These are phyloP conservation scores for Chelon labrosus DNA, from an alignment of 2,797 vertebrate species.

Conservation along the genomic window DNA sequence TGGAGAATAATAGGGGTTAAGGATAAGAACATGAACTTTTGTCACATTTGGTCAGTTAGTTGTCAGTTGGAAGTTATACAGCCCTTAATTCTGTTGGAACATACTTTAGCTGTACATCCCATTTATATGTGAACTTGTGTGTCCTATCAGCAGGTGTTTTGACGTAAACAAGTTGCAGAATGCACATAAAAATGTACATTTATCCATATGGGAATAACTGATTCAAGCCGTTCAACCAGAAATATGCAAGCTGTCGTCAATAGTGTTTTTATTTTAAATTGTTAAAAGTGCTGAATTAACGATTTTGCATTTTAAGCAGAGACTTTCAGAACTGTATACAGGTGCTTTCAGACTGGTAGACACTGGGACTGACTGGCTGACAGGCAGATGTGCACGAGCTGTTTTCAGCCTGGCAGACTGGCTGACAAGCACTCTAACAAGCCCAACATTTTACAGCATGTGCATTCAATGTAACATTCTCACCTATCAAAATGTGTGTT, in stretches of 20 bases:
- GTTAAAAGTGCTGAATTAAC: slow-evolving; percentile 53
- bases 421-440: slow-evolving; percentile 46
- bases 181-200: slow-evolving; percentile 50
- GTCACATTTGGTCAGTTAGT: slow-evolving; percentile 73
- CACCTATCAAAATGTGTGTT: slow-evolving; percentile 25
- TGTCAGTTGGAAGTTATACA: slow-evolving; percentile 60
- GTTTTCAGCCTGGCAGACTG: slow-evolving; percentile 32
- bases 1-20: slow-evolving; percentile 74
- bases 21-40: slow-evolving; percentile 67
- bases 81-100: slow-evolving; percentile 25
- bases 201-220: slow-evolving; percentile 58
- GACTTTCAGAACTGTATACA: slow-evolving; percentile 31
- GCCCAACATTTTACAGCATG: slow-evolving; percentile 27
- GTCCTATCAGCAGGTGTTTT: slow-evolving; percentile 50
- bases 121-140: slow-evolving; percentile 9
- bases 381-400: slow-evolving; percentile 43
- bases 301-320: slow-evolving; percentile 47
- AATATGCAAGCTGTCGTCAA: slow-evolving; percentile 62
- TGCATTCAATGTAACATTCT: slow-evolving; percentile 25
- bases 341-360: slow-evolving; percentile 21
- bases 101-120: slow-evolving; percentile 27
- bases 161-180: slow-evolving; percentile 40
- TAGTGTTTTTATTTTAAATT: slow-evolving; percentile 46
- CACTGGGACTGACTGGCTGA: slow-evolving; percentile 20
- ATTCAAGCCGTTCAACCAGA: slow-evolving; percentile 61